Percentiles rank a stretch among this genome's conserved stretches.
Evolutionary conservation across 2,113 vertebrate genomes (phyloP).

Genomic region (Pycnonotus jocosus): DNA sequence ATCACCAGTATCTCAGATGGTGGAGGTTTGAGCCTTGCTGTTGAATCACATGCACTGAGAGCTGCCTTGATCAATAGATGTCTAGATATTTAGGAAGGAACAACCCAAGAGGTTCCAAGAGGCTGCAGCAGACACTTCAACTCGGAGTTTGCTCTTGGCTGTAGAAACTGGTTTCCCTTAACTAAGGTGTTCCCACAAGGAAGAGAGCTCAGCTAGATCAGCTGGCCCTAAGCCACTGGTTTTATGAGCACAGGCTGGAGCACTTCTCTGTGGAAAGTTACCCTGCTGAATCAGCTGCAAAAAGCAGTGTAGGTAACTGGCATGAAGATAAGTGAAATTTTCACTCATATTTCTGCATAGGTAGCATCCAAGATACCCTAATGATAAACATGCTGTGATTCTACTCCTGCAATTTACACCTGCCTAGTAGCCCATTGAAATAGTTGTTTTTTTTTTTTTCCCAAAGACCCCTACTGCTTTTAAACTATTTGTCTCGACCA

Average conservation of each 20-base stretch:
- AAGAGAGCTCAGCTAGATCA: background rate
- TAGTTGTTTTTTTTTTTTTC: background rate
- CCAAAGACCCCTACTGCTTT: background rate
- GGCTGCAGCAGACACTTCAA: background rate
- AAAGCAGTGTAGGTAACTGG: background rate
- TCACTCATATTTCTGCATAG: background rate
- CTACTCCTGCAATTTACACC: background rate
- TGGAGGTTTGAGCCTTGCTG: background rate
- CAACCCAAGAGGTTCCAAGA: background rate
- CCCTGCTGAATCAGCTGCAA: background rate
- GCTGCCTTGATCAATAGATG: background rate
- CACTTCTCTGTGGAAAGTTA: background rate
- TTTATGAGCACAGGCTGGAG: background rate
- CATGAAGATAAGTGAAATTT: background rate
- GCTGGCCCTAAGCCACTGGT: background rate
- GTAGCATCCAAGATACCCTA: background rate
- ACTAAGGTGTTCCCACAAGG: background rate
- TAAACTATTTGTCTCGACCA: background rate
- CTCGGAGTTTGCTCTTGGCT: background rate
- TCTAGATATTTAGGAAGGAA: background rate
- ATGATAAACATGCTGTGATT: background rate
- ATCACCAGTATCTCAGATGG: background rate
- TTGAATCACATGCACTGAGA: background rate
- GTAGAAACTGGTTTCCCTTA: background rate
- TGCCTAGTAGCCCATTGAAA: background rate